phyloP scores from a whole-genome alignment of 2,113 vertebrate genomes.

The Tachuris rubrigastra region DNA sequence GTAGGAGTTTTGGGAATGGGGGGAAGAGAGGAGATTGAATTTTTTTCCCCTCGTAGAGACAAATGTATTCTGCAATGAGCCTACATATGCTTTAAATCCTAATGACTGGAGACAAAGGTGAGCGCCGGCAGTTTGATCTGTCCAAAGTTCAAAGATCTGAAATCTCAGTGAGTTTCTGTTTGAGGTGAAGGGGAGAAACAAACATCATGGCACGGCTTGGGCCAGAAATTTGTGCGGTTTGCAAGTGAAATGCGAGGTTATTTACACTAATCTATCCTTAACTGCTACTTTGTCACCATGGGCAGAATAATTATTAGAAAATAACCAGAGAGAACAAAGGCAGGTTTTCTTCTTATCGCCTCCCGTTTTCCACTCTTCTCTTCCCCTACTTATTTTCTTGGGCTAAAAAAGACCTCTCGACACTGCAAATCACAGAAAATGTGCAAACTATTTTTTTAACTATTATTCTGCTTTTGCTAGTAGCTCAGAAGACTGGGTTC shows the following conservation, averaged over 20 bases:
- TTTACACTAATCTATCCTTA: slow-evolving; percentile 59
- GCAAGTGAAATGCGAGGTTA: slow-evolving; percentile 19
- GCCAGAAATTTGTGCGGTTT: slow-evolving; percentile 5
- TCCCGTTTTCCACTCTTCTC: neutral
- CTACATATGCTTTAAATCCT: neutral
- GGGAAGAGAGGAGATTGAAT: neutral
- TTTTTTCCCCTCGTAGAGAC: neutral
- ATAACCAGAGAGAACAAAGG: slow-evolving; percentile 54
- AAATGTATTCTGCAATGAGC: neutral
- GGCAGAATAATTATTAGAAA: slow-evolving; percentile 63
- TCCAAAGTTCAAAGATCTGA: slow-evolving; percentile 76
- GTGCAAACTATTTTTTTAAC: neutral
- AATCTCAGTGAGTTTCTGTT: slow-evolving; percentile 58
- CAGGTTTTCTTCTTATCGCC: slow-evolving; percentile 30
- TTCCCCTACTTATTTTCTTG: neutral
- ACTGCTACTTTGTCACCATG: slow-evolving; percentile 44
- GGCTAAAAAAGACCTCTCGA: neutral
- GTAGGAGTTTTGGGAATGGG: neutral
- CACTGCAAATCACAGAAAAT: neutral
- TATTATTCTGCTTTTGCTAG: neutral
- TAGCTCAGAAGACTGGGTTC: neutral
- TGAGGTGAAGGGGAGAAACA: slow-evolving; percentile 55
- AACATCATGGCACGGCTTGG: slow-evolving; percentile 5
- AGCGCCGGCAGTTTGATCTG: slow-evolving; percentile 51
- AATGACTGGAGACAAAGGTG: slow-evolving; percentile 39